Evolutionary conservation across 2,888 invertebrate genomes (phyloP).

Genomic region (Neuroscelio doddi): DNA sequence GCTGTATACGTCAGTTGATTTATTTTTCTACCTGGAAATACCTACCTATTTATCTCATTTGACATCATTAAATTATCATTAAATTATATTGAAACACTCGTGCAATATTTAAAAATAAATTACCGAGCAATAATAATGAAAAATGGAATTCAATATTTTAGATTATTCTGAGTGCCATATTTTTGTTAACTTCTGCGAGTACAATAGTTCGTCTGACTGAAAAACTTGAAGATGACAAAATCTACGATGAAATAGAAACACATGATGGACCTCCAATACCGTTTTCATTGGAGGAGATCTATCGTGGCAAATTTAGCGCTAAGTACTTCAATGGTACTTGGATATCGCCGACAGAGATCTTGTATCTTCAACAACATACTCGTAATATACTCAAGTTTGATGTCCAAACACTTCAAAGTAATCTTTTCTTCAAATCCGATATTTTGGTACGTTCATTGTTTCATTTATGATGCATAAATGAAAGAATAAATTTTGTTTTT

Average conservation of each 20-base stretch:
- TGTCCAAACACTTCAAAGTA: conserved; percentile 51
- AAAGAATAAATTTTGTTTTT: not conserved
- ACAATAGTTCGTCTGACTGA: conserved; percentile 22
- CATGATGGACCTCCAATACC: conserved; percentile 44
- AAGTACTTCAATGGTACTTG: conserved; percentile 72
- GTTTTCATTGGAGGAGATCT: conserved; percentile 68
- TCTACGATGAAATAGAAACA: conserved; percentile 34
- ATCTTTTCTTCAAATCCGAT: conserved; percentile 43
- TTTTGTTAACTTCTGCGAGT: conserved; percentile 10
- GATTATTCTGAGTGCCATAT: conserved; percentile 20
- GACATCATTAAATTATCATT: too few relatives aligned
- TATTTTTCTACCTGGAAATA: too few relatives aligned
- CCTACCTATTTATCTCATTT: too few relatives aligned
- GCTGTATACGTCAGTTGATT: too few relatives aligned
- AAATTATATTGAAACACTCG: too few relatives aligned
- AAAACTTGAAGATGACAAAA: conserved; percentile 37
- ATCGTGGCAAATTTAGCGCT: conserved; percentile 62
- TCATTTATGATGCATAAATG: not conserved
- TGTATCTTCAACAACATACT: conserved; percentile 55
- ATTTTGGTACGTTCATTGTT: conserved; percentile 42
- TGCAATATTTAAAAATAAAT: too few relatives aligned
- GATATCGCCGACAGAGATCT: conserved; percentile 69
- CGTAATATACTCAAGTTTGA: conserved; percentile 61
- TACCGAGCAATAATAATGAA: too few relatives aligned
- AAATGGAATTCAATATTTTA: conserved; percentile 4